Evolutionary conservation across 37 sponge, comb jelly and placozoan genomes (phyloP), one percentile per base, ranked within the genome.

Genomic region (Petrosia ficiformis): DNA sequence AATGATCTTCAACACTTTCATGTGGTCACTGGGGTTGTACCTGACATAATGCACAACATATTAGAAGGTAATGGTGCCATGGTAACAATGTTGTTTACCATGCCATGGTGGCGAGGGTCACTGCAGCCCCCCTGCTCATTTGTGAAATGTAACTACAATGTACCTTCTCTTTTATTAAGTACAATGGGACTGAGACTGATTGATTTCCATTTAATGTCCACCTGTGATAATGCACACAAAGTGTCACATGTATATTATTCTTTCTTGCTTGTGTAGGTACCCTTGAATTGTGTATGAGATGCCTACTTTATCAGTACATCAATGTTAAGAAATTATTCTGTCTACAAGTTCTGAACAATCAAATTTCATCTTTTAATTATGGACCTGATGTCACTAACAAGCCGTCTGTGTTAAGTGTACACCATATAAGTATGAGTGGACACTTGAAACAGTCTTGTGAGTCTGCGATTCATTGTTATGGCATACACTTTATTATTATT

Each of bases 341-440:
- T 33, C 66, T 86, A 4, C 42, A 39, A 0, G 4, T 34, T 10
- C 58, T 86, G 37, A 86, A 86, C 44, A 67, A 10, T 10, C 41
- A 76, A 11, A 59, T 87, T 25, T 34, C 1, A 21, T 54, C 41
- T 21, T 76, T 81, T 8, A 77, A 57, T 31, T 81, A 81, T 72
- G 67, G 68, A 4, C 57, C 25, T 25, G 76, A 87, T 6, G 22
- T 28, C 1, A 59, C 59, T 24, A 76, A 76, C 66, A 76, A 71
- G 37, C 87, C 87, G 4, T 44, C 64, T 24, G 16, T 8, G 19
- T 68, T 86, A 35, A 16, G 10, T 48, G 14, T 16, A 19, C 14
- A 8, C 11, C 66, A 64, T 29, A 30, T 64, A 8, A 11, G 28
- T 30, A 22, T 28, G n/a, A 29, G 32, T 69, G 42, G 71, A 38